These are phyloP conservation scores for Coptodon rendalli DNA, from an alignment of 2,113 vertebrate species.

Conservation along the genomic window DNA sequence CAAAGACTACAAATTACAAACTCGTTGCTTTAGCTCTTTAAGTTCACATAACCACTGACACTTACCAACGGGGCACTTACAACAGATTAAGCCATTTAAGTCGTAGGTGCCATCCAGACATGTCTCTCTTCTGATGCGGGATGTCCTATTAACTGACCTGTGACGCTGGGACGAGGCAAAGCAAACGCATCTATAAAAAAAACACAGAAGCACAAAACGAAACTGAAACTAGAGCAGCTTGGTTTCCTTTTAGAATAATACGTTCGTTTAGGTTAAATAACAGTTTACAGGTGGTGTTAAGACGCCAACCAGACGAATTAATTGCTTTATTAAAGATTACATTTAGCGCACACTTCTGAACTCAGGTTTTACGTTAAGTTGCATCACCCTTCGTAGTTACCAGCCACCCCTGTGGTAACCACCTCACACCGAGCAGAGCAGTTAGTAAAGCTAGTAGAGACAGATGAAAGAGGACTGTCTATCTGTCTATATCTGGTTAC, in stretches of 20 bases:
- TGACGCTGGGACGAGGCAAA: not conserved
- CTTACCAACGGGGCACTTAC: constrained; percentile 43
- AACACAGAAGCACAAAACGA: not conserved
- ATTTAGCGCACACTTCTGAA: not conserved
- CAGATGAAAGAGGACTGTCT: not conserved
- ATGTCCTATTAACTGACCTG: not conserved
- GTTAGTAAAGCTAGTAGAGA: not conserved
- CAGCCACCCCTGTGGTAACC: not conserved
- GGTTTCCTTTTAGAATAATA: not conserved
- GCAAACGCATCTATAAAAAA: not conserved
- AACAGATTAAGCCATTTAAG: not conserved
- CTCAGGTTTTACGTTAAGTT: not conserved
- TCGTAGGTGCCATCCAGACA: constrained; percentile 31
- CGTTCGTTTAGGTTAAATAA: not conserved
- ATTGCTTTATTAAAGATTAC: not conserved
- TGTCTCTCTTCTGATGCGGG: accelerated
- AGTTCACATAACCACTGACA: not conserved
- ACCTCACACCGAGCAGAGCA: not conserved
- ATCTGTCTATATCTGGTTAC: not conserved
- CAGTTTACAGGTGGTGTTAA: not conserved
- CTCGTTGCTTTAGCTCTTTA: not conserved
- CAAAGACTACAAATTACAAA: not conserved
- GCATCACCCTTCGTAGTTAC: not conserved
- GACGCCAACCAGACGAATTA: not conserved
- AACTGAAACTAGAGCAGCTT: not conserved